Evolutionary conservation across 1,140 invertebrate genomes (phyloP).

Genomic region (Trichomalopsis sarcophagae): DNA sequence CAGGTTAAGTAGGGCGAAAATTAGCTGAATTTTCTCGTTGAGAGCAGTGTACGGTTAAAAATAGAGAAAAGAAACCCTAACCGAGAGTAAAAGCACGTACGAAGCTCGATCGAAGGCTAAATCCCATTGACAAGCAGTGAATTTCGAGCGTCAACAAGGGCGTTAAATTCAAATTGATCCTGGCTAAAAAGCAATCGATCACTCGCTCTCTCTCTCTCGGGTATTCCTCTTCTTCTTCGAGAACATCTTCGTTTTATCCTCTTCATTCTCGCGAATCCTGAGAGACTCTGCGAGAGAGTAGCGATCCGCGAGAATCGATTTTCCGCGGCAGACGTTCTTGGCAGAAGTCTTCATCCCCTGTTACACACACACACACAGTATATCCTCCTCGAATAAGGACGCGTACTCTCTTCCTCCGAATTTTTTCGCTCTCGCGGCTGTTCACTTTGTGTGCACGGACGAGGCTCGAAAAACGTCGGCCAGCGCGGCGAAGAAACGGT

Average conservation of each 20-base stretch:
- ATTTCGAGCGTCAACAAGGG: neutral
- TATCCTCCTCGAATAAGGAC: neutral
- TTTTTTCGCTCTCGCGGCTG: neutral
- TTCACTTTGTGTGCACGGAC: no score
- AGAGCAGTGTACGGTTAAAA: neutral
- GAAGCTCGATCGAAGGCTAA: neutral
- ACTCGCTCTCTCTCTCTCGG: neutral
- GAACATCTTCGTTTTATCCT: neutral
- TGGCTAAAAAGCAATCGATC: neutral
- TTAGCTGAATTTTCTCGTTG: no score
- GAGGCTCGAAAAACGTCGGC: slow-evolving; percentile 15
- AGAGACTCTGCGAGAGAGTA: neutral
- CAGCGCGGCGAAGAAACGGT: neutral
- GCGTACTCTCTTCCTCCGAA: neutral
- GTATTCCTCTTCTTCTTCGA: neutral
- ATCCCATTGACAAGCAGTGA: neutral
- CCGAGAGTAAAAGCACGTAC: neutral
- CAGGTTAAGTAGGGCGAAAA: no score
- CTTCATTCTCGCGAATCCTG: neutral
- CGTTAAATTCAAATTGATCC: neutral
- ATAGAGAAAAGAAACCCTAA: neutral
- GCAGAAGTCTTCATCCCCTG: neutral
- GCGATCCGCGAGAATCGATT: neutral
- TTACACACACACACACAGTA: neutral
- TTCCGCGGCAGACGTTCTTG: neutral